Evolutionary conservation across 2,113 vertebrate species (phyloP).

Genomic region (Rhabdornis inornatus): DNA sequence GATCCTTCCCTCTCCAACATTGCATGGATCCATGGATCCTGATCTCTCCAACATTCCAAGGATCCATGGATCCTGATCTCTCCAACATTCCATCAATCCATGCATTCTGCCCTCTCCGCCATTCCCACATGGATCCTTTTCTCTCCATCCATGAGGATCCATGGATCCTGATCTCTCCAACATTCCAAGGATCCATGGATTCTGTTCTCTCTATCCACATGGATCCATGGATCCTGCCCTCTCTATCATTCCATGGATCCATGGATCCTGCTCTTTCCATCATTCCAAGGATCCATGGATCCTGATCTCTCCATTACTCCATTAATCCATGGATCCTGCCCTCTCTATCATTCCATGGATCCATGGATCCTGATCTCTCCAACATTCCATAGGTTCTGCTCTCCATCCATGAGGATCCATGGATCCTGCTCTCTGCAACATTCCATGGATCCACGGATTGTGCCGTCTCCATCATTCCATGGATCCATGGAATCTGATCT

Average conservation of each 20-base stretch:
- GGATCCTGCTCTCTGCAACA: background rate
- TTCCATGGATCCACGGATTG: background rate
- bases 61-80: background rate
- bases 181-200: background rate
- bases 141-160: background rate
- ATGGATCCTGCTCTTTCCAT: background rate
- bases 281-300: background rate
- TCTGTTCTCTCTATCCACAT: fast-evolving
- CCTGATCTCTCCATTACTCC: too few species aligned
- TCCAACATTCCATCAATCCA: too few species aligned
- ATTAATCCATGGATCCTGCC: background rate
- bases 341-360: background rate
- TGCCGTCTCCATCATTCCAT: background rate
- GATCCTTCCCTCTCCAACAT: background rate
- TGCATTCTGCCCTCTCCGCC: too few species aligned
- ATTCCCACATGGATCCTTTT: too few species aligned
- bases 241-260: background rate
- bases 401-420: background rate
- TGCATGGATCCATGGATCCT: background rate
- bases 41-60: background rate
- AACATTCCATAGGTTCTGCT: too few species aligned
- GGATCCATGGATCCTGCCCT: background rate
- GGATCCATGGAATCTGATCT: background rate
- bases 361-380: background rate
- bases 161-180: background rate